Conservation (phyloP, 2,113 vertebrate genomes). For the Eulemur rufifrons region DNA sequence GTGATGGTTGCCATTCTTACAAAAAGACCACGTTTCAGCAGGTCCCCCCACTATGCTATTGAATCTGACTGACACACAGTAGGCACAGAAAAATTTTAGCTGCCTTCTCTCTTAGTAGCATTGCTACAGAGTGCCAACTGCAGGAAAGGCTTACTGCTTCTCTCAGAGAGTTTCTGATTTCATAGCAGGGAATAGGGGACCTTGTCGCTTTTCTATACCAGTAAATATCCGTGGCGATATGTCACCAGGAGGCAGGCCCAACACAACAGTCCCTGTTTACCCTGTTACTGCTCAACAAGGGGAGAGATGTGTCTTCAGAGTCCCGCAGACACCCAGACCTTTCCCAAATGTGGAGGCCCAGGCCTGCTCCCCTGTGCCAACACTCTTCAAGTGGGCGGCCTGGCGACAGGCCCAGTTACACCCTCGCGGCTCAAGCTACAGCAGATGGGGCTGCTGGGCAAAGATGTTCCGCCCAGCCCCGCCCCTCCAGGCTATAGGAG, state of each 20-base stretch:
- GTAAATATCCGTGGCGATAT: not conserved
- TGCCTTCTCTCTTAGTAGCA: not conserved
- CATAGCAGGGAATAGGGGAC: not conserved
- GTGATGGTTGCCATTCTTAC: not conserved
- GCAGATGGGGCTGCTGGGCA: too few relatives aligned
- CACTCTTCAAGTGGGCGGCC: not conserved
- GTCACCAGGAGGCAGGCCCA: not conserved
- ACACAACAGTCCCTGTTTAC: not conserved
- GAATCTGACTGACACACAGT: not conserved
- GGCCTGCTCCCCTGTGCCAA: not conserved
- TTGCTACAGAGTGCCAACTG: not conserved
- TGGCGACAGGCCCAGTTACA: too few relatives aligned
- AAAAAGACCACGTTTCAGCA: not conserved
- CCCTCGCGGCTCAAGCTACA: not conserved
- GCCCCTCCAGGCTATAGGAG: not conserved
- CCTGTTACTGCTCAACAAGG: not conserved
- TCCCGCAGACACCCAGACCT: not conserved
- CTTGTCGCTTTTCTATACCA: not conserved
- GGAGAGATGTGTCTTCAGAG: not conserved
- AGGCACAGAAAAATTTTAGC: not conserved
- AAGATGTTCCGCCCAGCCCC: not conserved
- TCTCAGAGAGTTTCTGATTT: not conserved
- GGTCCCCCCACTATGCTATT: not conserved
- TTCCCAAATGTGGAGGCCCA: not conserved
- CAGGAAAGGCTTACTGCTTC: not conserved